Conservation (phyloP, 2,888 invertebrate genomes). For the Polydesmus complanatus region DNA sequence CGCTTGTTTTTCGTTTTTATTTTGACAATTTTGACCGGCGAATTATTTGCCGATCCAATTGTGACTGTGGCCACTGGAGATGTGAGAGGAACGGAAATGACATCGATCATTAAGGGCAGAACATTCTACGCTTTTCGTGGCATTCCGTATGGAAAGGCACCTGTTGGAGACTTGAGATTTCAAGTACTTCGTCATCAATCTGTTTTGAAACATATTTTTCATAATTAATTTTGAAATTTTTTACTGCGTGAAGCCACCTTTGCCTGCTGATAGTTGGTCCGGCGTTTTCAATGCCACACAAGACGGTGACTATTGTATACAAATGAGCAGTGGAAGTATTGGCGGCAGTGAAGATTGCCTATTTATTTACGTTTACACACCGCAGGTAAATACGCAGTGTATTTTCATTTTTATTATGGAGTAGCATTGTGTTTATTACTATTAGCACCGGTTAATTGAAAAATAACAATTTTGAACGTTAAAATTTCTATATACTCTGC, state of each 20-base stretch:
- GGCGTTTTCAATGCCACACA: constrained; percentile 2
- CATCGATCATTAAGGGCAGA: background rate
- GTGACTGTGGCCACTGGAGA: background rate
- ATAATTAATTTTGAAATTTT: background rate
- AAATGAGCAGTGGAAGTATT: background rate
- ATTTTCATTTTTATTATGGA: background rate
- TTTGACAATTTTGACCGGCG: background rate
- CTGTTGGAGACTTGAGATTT: constrained; percentile 6
- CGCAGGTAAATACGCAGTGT: background rate
- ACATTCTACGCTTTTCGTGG: constrained; percentile 6
- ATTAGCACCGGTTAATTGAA: too few species aligned
- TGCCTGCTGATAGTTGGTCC: background rate
- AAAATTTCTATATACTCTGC: too few species aligned
- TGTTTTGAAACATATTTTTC: too few species aligned
- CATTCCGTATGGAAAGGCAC: constrained; percentile 10
- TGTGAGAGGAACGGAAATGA: background rate
- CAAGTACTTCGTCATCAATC: too few species aligned
- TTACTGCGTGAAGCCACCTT: constrained; percentile 5
- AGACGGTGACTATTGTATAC: background rate
- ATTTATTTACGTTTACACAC: constrained; percentile 4
- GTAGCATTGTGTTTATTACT: too few species aligned
- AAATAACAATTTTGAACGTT: too few species aligned
- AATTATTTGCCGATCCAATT: background rate
- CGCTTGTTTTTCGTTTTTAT: background rate
- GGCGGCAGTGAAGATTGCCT: background rate